These are phyloP conservation scores for Sprattus sprattus DNA, from an alignment of 2,113 vertebrate genomes.

Conservation along the genomic window DNA sequence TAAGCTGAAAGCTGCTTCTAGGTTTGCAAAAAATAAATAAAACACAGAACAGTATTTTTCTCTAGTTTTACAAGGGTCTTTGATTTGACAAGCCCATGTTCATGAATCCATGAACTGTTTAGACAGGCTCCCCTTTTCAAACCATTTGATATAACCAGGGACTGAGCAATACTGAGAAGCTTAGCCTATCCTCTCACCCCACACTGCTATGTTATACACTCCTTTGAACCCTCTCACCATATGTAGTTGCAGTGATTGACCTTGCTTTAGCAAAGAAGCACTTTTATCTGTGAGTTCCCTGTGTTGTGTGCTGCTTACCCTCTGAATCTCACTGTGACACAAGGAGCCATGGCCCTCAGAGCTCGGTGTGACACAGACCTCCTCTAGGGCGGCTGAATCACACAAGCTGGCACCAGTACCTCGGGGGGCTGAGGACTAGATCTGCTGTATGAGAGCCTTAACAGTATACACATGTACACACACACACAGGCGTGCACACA, in stretches of 20 bases:
- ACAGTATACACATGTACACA: background rate
- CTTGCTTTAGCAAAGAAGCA: background rate
- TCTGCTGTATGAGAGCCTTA: background rate
- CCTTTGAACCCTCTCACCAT: background rate
- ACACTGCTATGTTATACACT: background rate
- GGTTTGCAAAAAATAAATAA: background rate
- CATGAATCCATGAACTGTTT: no score
- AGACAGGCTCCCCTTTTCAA: background rate
- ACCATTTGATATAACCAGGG: background rate
- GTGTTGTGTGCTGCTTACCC: background rate
- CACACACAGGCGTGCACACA: background rate
- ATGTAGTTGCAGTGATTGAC: background rate
- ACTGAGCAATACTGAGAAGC: background rate
- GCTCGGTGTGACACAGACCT: conserved; percentile 9
- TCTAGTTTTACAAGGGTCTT: background rate
- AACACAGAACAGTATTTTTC: background rate
- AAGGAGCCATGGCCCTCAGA: background rate
- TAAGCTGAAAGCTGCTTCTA: background rate
- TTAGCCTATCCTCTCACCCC: background rate
- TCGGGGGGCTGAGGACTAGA: background rate
- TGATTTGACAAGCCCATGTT: background rate
- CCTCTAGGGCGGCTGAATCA: conserved; percentile 13
- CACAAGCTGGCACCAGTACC: conserved; percentile 22
- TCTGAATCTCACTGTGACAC: background rate
- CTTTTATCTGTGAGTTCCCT: background rate